Conservation (phyloP, 1,140 invertebrate species). For the Apocrypta bakeri region DNA sequence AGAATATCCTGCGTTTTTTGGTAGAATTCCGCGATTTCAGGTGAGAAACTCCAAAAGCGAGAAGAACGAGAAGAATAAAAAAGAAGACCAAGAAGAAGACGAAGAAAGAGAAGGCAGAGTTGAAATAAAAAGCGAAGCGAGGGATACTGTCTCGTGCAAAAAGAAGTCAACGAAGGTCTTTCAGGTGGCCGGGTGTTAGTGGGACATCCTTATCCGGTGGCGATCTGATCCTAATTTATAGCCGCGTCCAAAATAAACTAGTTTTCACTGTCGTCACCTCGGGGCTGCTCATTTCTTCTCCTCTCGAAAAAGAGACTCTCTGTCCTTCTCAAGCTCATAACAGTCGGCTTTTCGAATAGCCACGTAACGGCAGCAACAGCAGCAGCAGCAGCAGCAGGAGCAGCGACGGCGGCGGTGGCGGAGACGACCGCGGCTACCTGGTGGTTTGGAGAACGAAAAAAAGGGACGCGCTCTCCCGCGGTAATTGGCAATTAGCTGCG, state of each 20-base stretch:
- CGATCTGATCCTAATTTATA: conserved; percentile 76
- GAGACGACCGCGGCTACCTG: conserved; percentile 55
- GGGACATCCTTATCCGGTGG: conserved; percentile 73
- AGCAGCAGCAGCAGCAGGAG: too few relatives aligned
- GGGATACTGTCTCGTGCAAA: conserved; percentile 13
- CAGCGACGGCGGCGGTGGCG: not conserved
- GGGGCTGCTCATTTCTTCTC: conserved; percentile 53
- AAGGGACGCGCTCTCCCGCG: conserved; percentile 33
- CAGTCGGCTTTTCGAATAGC: not conserved
- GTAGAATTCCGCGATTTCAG: not conserved
- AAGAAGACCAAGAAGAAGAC: not conserved
- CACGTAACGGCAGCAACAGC: not conserved
- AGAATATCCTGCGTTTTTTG: not conserved
- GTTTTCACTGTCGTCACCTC: conserved; percentile 75
- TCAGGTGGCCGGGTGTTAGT: conserved; percentile 74
- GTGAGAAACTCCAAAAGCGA: not conserved
- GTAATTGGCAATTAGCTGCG: conserved; percentile 74
- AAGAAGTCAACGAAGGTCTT: conserved; percentile 66
- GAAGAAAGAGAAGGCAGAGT: conserved; percentile 43
- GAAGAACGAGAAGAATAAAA: conserved; percentile 14
- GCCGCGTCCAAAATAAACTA: conserved; percentile 75
- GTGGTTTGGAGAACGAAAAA: conserved; percentile 49
- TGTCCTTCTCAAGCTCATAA: conserved; percentile 44
- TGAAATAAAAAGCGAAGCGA: conserved; percentile 42
- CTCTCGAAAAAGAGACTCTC: conserved; percentile 31